phyloP scores from a whole-genome alignment of 2,113 vertebrate species.

The Natator depressus region DNA sequence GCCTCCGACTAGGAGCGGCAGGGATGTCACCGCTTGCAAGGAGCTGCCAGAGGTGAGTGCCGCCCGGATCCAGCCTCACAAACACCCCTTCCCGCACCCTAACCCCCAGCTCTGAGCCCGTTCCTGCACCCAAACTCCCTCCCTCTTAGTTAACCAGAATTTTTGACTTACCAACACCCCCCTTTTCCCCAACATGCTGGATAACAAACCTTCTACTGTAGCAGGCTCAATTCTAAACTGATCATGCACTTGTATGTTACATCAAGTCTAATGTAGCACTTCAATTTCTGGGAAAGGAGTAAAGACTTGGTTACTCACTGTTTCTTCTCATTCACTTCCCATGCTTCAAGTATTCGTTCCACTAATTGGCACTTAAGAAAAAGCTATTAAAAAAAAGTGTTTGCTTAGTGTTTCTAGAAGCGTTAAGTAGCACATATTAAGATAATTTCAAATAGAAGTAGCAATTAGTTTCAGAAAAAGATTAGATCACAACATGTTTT shows the following conservation, averaged over 20 bases:
- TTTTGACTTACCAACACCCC: too few relatives aligned
- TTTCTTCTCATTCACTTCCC: slow-evolving; percentile 96
- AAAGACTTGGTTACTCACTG: slow-evolving; percentile 87
- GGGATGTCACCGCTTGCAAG: too few relatives aligned
- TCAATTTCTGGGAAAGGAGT: not conserved
- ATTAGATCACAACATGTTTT: not conserved
- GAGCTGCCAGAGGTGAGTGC: too few relatives aligned
- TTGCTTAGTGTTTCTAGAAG: not conserved
- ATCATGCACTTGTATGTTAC: not conserved
- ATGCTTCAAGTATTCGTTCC: slow-evolving; percentile 96
- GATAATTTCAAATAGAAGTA: not conserved
- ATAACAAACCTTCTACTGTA: too few relatives aligned
- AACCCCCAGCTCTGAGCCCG: too few relatives aligned
- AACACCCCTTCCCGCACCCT: too few relatives aligned
- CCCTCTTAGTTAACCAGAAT: too few relatives aligned
- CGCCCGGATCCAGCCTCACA: too few relatives aligned
- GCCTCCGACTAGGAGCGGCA: too few relatives aligned
- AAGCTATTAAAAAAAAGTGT: slow-evolving; percentile 78
- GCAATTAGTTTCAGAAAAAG: not conserved
- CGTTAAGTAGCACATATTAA: not conserved
- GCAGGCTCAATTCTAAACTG: not conserved
- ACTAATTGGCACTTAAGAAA: slow-evolving; percentile 98
- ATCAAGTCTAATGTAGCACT: not conserved
- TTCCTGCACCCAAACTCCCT: too few relatives aligned
- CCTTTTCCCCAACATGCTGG: too few relatives aligned